phyloP scores from a whole-genome alignment of 1,140 invertebrate species.

The Diuraphis noxia region DNA sequence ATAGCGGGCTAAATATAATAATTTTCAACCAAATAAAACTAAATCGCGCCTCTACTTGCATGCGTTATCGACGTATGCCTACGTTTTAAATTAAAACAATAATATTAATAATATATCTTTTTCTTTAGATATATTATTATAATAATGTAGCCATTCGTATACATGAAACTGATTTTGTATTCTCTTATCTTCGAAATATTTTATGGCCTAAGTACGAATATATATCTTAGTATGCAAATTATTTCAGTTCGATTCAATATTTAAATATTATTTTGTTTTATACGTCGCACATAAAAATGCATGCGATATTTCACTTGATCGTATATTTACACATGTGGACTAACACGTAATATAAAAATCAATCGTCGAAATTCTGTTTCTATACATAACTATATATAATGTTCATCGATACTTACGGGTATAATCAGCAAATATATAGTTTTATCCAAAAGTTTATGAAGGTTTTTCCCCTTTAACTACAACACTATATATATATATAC shows the following conservation, averaged over 20 bases:
- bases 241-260: background rate
- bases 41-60: background rate
- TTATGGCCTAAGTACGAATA: background rate
- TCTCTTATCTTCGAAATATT: background rate
- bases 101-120: background rate
- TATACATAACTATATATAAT: background rate
- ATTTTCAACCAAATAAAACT: background rate
- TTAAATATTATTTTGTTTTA: constrained; percentile 12
- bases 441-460: constrained; percentile 5
- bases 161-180: background rate
- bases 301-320: background rate
- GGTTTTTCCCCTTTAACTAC: background rate
- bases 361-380: background rate
- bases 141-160: background rate
- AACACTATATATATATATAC: background rate
- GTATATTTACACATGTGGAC: background rate
- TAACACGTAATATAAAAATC: constrained; percentile 31
- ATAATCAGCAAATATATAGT: constrained; percentile 3
- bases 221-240: constrained; percentile 11
- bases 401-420: background rate
- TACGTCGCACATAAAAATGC: background rate
- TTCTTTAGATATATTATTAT: background rate
- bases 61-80: background rate
- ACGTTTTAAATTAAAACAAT: background rate
- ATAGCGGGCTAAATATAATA: background rate